Conservation (phyloP, 2,797 vertebrate genomes). For the Alfaro cultratus region DNA sequence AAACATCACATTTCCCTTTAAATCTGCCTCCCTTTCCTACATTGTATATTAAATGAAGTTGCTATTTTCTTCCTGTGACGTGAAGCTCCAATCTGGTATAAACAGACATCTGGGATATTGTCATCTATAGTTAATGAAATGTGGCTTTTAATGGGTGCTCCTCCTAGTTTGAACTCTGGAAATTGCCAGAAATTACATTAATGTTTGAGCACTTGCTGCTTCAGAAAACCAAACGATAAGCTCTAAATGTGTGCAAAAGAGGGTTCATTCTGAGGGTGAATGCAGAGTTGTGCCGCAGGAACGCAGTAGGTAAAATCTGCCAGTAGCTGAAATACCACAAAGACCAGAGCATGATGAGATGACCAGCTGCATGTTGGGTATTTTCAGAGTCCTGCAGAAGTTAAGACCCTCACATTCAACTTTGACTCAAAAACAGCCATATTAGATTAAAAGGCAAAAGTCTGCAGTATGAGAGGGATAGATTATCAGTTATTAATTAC, state of each 20-base stretch:
- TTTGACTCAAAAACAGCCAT: neutral
- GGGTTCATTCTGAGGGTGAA: neutral
- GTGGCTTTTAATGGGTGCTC: slow-evolving; percentile 60
- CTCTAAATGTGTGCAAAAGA: neutral
- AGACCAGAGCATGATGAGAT: neutral
- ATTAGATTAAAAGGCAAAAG: neutral
- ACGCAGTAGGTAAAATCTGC: slow-evolving; percentile 1
- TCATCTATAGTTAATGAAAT: slow-evolving; percentile 70
- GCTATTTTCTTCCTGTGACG: slow-evolving; percentile 32
- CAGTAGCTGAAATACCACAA: neutral
- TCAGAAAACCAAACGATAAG: slow-evolving; percentile 16
- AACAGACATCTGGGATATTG: slow-evolving; percentile 42
- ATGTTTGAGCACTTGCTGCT: slow-evolving; percentile 17
- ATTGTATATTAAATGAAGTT: slow-evolving; percentile 39
- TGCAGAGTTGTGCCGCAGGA: neutral
- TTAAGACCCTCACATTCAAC: neutral
- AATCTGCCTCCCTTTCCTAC: slow-evolving; percentile 30
- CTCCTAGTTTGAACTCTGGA: slow-evolving; percentile 53
- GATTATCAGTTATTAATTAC: neutral
- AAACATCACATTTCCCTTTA: slow-evolving; percentile 29
- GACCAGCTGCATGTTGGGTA: neutral
- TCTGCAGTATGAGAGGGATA: neutral
- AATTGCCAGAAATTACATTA: slow-evolving; percentile 55
- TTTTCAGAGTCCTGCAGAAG: neutral
- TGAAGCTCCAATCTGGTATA: slow-evolving; percentile 40